Evolutionary conservation across 2,113 vertebrate genomes (phyloP).

Genomic region (Lagenorhynchus albirostris): DNA sequence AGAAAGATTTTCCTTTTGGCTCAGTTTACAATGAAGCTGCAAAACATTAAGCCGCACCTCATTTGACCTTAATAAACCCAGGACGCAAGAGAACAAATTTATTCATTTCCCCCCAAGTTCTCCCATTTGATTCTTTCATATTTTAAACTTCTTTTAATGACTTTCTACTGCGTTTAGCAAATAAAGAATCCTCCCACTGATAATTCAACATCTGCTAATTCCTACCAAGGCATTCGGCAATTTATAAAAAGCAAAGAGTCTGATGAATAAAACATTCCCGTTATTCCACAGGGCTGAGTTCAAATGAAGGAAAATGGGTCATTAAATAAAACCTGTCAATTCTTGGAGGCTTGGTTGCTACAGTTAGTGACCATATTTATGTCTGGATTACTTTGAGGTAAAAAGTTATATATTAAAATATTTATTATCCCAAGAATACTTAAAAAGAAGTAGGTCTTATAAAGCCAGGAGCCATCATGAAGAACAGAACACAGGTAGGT

Average conservation of each 20-base stretch:
- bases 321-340: conserved; percentile 54
- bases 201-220: conserved; percentile 73
- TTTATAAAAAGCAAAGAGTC: neutral
- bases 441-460: conserved; percentile 7
- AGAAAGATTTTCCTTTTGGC: conserved; percentile 45
- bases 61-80: conserved; percentile 45
- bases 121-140: conserved; percentile 43
- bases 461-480: neutral
- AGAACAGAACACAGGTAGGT: neutral
- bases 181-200: conserved; percentile 64
- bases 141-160: conserved; percentile 53
- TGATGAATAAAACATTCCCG: conserved; percentile 66
- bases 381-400: neutral
- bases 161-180: conserved; percentile 43
- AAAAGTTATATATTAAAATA: conserved; percentile 52
- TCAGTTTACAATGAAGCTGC: conserved; percentile 23
- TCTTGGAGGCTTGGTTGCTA: neutral
- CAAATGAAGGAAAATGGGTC: conserved; percentile 60
- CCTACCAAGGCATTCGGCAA: conserved; percentile 51
- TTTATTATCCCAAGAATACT: neutral
- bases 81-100: neutral
- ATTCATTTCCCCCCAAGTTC: conserved; percentile 10
- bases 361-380: neutral
- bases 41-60: conserved; percentile 38
- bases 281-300: conserved; percentile 40